Evolutionary conservation across 92 coral and sea anemone genomes (phyloP), one percentile per base, ranked within the genome.

Genomic region (Plumapathes pennacea): DNA sequence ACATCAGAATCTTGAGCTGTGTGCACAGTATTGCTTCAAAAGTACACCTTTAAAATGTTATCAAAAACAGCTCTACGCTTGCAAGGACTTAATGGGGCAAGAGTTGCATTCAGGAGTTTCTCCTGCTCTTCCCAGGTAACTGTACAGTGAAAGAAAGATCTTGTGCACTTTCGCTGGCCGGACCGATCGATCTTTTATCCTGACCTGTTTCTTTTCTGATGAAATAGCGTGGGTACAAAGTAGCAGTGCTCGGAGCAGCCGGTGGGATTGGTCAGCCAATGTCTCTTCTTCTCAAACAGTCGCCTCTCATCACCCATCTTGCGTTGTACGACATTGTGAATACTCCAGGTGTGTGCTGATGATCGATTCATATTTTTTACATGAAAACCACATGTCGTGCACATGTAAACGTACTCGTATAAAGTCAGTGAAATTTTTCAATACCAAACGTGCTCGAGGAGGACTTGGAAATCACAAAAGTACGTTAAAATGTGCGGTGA

Each of bases 181-280:
- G 26, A n/a, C n/a, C n/a, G n/a, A n/a, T n/a, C n/a, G n/a, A n/a
- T n/a, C n/a, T n/a, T n/a, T n/a, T n/a, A n/a, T n/a, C n/a, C n/a
- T n/a, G n/a, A n/a, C n/a, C n/a, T 1, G 32, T 18, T 18, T 22
- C 41, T 62, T 10, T 15, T 4, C 32, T 50, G 32, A 66, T 40
- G 54, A 21, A 19, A 37, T 33, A 92, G 98, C 74, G 72, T 46
- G 84, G 74, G 50, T 85, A 94, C 38, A 92, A 85, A 73, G 98
- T 92, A 40, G 98, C 98, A 41, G 94, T 92, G n/a, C 84, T 92
- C 18, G 98, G 98, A 46, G 98, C 98, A 24, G 98, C 98, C 3
- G 98, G 98, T 20, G 98, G 98, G 26, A 92, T 92, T 38, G 98
- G 98, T 14, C 98, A 92, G 60, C 98, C 98, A 1, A 84, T 92